A percentile compares a stretch with the other conserved stretches of the same genome.
phyloP scores from a whole-genome alignment of 2,113 vertebrate species.

The Procapra przewalskii region DNA sequence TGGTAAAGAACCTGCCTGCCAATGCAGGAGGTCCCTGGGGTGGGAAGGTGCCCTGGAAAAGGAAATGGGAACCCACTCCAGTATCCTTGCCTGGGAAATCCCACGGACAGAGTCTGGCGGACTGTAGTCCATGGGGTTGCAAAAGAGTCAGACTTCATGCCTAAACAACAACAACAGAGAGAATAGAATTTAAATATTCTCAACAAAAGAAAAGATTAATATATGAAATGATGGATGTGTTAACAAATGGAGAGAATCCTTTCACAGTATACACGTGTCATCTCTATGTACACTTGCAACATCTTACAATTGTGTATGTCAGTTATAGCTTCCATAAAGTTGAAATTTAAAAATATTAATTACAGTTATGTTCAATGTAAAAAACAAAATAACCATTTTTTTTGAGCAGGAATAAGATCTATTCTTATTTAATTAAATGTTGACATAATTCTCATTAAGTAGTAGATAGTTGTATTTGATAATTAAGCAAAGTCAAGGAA shows the following conservation, averaged over 20 bases:
- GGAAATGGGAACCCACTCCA: background rate
- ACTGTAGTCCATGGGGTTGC: background rate
- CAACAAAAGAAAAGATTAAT: background rate
- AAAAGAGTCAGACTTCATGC: background rate
- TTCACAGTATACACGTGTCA: background rate
- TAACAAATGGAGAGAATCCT: background rate
- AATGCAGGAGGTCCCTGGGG: background rate
- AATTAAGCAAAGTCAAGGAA: slow-evolving; percentile 5
- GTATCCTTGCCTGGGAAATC: background rate
- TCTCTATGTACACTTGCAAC: background rate
- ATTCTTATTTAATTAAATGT: slow-evolving; percentile 28
- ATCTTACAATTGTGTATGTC: background rate
- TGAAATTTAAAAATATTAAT: background rate
- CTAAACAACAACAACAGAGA: background rate
- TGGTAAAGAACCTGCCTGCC: background rate
- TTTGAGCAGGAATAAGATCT: too few species aligned
- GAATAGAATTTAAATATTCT: background rate
- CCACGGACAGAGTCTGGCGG: background rate
- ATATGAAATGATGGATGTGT: background rate
- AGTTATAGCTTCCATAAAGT: background rate
- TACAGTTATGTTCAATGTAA: background rate
- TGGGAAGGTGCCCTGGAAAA: background rate
- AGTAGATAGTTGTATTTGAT: background rate
- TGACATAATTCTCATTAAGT: background rate
- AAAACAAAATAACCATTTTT: background rate